These are phyloP conservation scores for Nyctalus aviator DNA, from an alignment of 2,797 vertebrate species.

Conservation along the genomic window DNA sequence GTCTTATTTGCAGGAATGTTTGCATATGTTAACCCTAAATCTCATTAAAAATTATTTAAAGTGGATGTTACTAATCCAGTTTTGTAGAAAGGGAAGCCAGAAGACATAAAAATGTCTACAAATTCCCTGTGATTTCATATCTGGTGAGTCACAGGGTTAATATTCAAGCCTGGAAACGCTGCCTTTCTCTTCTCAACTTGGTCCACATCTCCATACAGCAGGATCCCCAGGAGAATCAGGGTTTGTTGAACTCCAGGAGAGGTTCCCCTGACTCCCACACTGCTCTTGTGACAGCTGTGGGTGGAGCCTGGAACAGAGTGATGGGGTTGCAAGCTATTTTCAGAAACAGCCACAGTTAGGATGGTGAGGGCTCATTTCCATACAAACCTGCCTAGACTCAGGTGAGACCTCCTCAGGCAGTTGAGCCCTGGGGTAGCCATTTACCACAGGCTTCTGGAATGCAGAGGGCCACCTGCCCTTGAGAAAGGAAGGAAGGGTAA, in stretches of 20 bases:
- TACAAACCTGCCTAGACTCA: neutral
- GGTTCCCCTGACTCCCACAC: neutral
- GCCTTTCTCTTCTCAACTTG: neutral
- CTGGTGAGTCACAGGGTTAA: neutral
- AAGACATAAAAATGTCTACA: neutral
- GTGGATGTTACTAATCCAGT: neutral
- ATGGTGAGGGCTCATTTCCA: too few relatives aligned
- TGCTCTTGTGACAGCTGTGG: neutral
- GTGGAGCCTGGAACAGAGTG: neutral
- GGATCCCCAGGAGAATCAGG: too few relatives aligned
- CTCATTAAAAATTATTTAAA: constrained; percentile 2
- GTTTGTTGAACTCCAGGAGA: neutral
- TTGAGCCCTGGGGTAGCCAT: neutral
- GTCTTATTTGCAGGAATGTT: constrained; percentile 52
- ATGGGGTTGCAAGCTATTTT: neutral
- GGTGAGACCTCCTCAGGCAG: neutral
- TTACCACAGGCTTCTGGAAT: neutral
- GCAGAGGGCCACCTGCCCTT: neutral
- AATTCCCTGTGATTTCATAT: neutral
- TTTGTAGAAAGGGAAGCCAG: neutral
- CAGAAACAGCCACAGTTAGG: neutral
- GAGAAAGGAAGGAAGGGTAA: neutral
- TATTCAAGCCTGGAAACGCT: neutral
- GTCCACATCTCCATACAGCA: neutral
- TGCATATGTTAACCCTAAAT: neutral